Percentiles rank a stretch among this genome's conserved stretches.
Evolutionary conservation across 2,113 vertebrate genomes (phyloP).

Genomic region (Phylloscopus whistleri): DNA sequence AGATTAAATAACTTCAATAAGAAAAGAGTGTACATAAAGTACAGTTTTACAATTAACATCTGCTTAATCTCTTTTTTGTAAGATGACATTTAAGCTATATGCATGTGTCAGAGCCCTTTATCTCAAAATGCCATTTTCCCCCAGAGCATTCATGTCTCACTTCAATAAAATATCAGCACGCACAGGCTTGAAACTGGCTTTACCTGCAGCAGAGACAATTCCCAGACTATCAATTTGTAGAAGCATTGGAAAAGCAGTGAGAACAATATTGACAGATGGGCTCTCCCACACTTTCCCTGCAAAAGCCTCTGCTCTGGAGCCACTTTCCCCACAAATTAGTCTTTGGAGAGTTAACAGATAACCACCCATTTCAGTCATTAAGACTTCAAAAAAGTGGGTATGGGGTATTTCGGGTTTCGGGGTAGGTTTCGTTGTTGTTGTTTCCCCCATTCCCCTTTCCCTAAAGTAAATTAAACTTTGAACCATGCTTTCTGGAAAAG

Average conservation of each 20-base stretch:
- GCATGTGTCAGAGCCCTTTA: conserved; percentile 14
- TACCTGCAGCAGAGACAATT: conserved; percentile 75
- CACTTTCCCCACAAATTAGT: conserved; percentile 15
- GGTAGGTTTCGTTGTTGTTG: not conserved
- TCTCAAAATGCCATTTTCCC: conserved; percentile 38
- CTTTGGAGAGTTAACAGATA: not conserved
- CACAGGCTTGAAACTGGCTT: conserved; percentile 58
- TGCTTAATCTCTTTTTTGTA: not conserved
- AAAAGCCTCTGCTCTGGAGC: conserved; percentile 22
- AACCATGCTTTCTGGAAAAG: not conserved
- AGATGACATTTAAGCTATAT: conserved; percentile 42
- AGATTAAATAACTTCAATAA: not conserved
- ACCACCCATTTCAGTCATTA: not conserved
- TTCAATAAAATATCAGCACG: conserved; percentile 49
- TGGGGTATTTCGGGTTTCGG: not conserved
- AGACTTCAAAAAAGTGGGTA: not conserved
- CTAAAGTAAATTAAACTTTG: not conserved
- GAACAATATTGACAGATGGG: conserved; percentile 53
- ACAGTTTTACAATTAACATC: conserved; percentile 24
- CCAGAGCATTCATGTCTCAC: conserved; percentile 30
- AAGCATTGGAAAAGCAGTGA: conserved; percentile 54
- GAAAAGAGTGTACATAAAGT: not conserved
- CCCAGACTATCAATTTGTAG: conserved; percentile 78
- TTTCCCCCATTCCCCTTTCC: not conserved
- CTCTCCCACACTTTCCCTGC: conserved; percentile 27